Percentiles rank a stretch among this genome's conserved stretches.
Conservation (phyloP, 2,113 vertebrate genomes). For the Pandion haliaetus region DNA sequence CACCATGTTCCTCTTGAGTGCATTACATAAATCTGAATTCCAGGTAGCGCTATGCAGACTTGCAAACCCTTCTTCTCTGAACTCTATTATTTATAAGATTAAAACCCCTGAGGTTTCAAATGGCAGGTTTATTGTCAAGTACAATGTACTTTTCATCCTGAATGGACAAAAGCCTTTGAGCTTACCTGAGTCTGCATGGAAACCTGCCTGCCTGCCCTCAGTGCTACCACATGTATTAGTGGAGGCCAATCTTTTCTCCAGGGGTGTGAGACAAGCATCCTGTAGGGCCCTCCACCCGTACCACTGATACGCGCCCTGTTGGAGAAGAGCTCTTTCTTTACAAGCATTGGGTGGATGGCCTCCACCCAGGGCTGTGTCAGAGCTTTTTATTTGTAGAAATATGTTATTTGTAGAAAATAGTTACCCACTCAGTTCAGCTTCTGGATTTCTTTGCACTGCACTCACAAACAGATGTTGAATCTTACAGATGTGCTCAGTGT, state of each 20-base stretch:
- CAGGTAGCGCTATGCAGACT: conserved; percentile 35
- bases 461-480: not conserved
- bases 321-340: not conserved
- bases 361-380: not conserved
- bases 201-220: conserved; percentile 14
- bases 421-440: not conserved
- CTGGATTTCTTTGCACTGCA: not conserved
- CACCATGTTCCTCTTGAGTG: not conserved
- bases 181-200: conserved; percentile 21
- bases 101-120: conserved; percentile 65
- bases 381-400: not conserved
- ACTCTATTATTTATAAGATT: conserved; percentile 67
- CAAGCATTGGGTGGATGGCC: not conserved
- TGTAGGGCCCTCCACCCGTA: not conserved
- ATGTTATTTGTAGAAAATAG: not conserved
- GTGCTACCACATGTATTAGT: not conserved
- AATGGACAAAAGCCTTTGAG: conserved; percentile 56
- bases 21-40: conserved; percentile 65
- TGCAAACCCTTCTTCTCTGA: conserved; percentile 28
- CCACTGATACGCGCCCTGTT: not conserved
- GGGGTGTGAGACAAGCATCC: conserved; percentile 10
- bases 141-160: conserved; percentile 55
- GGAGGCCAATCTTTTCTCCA: not conserved
- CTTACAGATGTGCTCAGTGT: not conserved
- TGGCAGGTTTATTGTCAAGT: conserved; percentile 66